These are phyloP conservation scores for Oostethus manadensis DNA, from an alignment of 2,113 vertebrate species.

Conservation along the genomic window DNA sequence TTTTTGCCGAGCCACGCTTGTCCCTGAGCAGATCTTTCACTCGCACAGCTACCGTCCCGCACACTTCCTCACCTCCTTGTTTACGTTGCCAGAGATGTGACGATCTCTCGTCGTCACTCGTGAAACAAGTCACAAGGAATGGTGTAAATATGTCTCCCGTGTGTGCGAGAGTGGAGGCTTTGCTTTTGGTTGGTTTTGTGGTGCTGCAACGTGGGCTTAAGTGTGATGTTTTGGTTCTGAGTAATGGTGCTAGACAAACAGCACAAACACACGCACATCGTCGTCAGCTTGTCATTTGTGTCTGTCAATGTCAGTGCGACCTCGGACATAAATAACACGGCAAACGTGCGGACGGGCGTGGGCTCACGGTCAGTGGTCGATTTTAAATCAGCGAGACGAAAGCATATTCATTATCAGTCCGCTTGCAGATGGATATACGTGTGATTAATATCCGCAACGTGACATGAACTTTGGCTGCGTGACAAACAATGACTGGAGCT, in stretches of 20 bases:
- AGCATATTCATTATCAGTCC: constrained; percentile 34
- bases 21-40: no score
- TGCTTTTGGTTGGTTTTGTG: no score
- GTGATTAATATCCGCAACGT: constrained; percentile 38
- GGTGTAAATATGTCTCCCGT: neutral
- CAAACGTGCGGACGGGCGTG: constrained; percentile 12
- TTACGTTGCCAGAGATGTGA: neutral
- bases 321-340: constrained; percentile 33
- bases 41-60: no score
- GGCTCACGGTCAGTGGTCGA: constrained; percentile 16
- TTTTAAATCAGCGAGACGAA: constrained; percentile 30
- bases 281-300: constrained; percentile 22
- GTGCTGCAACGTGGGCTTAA: constrained; percentile 5
- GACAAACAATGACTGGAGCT: constrained; percentile 17
- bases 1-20: no score
- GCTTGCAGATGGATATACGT: constrained; percentile 22
- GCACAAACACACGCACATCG: constrained; percentile 4
- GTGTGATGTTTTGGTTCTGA: constrained; percentile 16
- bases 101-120: no score
- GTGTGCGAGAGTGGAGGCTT: neutral
- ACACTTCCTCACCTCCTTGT: no score
- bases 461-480: constrained; percentile 16
- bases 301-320: constrained; percentile 31
- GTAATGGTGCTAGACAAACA: constrained; percentile 13
- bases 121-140: neutral